Conservation (phyloP, 2,797 vertebrate species). For the Hydrophis major region DNA sequence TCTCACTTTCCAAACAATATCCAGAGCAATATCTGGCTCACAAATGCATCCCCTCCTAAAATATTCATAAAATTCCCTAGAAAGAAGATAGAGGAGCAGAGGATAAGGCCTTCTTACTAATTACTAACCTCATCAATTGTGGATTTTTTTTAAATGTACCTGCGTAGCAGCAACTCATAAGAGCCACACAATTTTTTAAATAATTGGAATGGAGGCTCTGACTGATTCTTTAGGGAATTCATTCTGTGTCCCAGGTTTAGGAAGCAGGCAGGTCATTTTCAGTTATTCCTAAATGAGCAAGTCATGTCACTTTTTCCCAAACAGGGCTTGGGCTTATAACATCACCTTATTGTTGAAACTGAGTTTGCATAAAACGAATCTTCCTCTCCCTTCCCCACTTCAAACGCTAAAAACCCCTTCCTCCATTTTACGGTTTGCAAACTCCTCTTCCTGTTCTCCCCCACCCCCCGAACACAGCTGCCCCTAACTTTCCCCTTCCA, state of each 20-base stretch:
- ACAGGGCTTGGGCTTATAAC: no score
- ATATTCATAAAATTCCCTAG: not conserved
- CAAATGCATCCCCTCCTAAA: not conserved
- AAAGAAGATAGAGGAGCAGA: not conserved
- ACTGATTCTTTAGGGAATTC: no score
- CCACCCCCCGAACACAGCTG: not conserved
- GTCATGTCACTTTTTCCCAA: not conserved
- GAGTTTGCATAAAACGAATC: not conserved
- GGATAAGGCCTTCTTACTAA: not conserved
- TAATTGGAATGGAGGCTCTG: not conserved
- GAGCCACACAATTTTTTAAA: not conserved
- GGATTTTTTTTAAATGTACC: not conserved
- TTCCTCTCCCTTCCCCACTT: not conserved
- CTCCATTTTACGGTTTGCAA: not conserved
- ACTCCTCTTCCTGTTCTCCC: not conserved
- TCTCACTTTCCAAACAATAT: not conserved
- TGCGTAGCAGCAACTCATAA: not conserved
- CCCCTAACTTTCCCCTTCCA: slow-evolving; percentile 3
- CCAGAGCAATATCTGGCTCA: not conserved
- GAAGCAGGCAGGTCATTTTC: not conserved
- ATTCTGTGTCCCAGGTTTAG: not conserved
- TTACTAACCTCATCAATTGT: not conserved
- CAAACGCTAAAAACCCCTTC: not conserved
- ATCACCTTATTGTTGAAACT: not conserved
- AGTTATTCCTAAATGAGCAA: not conserved